phyloP scores from a whole-genome alignment of 2,888 invertebrate genomes.

The Ctenicera cuprea region DNA sequence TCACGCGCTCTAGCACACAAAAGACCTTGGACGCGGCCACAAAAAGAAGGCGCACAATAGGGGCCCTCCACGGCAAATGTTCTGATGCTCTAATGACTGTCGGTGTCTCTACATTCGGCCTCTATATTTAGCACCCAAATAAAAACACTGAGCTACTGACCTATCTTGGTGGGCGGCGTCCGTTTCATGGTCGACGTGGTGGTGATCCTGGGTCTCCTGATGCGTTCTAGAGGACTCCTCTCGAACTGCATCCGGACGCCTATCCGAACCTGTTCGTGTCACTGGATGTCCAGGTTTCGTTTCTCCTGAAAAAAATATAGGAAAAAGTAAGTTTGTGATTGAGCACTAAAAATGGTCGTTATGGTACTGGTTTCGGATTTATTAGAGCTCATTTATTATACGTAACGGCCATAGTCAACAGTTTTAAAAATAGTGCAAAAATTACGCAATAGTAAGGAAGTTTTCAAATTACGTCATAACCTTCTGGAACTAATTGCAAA shows the following conservation, averaged over 20 bases:
- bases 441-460: too few species aligned
- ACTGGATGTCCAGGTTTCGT: conserved; percentile 70
- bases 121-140: conserved; percentile 23
- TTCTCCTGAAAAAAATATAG: conserved; percentile 64
- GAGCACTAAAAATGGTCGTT: too few species aligned
- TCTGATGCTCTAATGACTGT: conserved; percentile 18
- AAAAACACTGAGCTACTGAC: conserved; percentile 50
- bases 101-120: not conserved
- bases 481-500: conserved; percentile 1
- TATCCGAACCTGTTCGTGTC: conserved; percentile 70
- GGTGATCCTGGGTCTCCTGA: conserved; percentile 59
- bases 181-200: conserved; percentile 55
- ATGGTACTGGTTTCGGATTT: not conserved
- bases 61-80: not conserved
- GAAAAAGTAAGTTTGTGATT: conserved; percentile 20
- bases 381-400: not conserved
- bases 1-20: not conserved
- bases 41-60: conserved; percentile 8
- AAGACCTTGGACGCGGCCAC: conserved; percentile 17
- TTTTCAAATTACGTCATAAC: not conserved
- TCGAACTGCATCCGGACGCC: conserved; percentile 70
- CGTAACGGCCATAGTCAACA: too few species aligned
- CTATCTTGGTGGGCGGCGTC: conserved; percentile 58
- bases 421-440: not conserved
- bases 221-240: conserved; percentile 65